phyloP scores from a whole-genome alignment of 2,888 invertebrate genomes.

The Tinea semifulvella region DNA sequence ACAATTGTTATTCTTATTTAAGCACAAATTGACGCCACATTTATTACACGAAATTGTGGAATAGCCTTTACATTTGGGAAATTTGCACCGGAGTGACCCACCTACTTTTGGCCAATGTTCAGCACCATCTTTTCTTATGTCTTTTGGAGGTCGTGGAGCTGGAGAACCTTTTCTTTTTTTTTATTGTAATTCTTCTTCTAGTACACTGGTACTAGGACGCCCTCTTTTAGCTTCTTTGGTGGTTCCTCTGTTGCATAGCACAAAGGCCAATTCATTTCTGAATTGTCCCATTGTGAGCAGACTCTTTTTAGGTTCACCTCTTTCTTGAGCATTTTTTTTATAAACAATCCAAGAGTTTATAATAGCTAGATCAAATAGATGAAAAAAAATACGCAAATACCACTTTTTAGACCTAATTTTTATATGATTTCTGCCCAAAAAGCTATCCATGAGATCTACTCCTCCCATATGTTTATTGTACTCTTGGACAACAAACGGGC shows the following conservation, averaged over 20 bases:
- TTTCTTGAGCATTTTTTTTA: background rate
- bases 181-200: conserved; percentile 28
- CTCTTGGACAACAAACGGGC: conserved; percentile 18
- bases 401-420: conserved; percentile 15
- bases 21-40: conserved; percentile 28
- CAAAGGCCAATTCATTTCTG: background rate
- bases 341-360: conserved; percentile 15
- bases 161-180: conserved; percentile 30
- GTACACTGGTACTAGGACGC: conserved; percentile 26
- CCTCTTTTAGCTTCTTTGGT: conserved; percentile 13
- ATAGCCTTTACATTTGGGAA: conserved; percentile 33
- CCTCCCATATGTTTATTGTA: conserved; percentile 22
- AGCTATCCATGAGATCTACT: conserved; percentile 20
- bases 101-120: conserved; percentile 36
- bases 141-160: conserved; percentile 31
- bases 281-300: background rate
- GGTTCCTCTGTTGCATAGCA: background rate
- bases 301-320: background rate
- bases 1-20: conserved; percentile 17
- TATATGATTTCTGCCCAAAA: conserved; percentile 16
- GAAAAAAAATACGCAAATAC: conserved; percentile 18
- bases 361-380: conserved; percentile 15
- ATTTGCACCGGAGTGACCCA: conserved; percentile 34
- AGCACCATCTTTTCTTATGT: conserved; percentile 32
- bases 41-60: conserved; percentile 31